Conservation (phyloP, 2,888 invertebrate genomes). For the Deilephila porcellus region DNA sequence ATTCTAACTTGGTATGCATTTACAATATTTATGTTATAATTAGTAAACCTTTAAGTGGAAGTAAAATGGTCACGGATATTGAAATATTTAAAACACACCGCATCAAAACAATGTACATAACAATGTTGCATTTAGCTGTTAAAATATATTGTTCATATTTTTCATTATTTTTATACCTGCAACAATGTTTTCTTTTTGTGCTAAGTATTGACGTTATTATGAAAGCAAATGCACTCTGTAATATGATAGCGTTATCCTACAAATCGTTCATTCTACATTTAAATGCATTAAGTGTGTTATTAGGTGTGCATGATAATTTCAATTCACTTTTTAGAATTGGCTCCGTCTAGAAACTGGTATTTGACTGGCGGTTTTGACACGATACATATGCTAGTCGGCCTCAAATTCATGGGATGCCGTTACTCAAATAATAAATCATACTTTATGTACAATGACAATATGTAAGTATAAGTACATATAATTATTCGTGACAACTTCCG, state of each 20-base stretch:
- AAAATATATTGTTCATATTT: too few species aligned
- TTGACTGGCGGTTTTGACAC: neutral
- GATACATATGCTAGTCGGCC: conserved; percentile 27
- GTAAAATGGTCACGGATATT: too few species aligned
- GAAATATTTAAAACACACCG: too few species aligned
- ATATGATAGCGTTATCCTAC: neutral
- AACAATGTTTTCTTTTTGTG: too few species aligned
- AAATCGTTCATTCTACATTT: neutral
- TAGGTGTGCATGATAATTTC: neutral
- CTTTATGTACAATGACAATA: conserved; percentile 25
- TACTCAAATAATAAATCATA: conserved; percentile 15
- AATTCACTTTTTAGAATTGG: neutral
- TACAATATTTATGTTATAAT: too few species aligned
- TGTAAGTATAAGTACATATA: conserved; percentile 36
- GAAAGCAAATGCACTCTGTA: too few species aligned
- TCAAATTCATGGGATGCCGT: conserved; percentile 15
- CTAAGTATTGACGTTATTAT: too few species aligned
- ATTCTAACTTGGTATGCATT: neutral
- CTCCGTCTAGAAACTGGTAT: neutral
- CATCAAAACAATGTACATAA: too few species aligned
- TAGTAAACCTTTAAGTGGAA: too few species aligned
- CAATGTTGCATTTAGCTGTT: too few species aligned
- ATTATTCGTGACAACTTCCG: conserved; percentile 43
- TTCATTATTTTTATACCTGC: too few species aligned
- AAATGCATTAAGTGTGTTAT: neutral